Base-by-base conservation (phyloP, 2,113 vertebrate species). In the Antigone vipio region DNA sequence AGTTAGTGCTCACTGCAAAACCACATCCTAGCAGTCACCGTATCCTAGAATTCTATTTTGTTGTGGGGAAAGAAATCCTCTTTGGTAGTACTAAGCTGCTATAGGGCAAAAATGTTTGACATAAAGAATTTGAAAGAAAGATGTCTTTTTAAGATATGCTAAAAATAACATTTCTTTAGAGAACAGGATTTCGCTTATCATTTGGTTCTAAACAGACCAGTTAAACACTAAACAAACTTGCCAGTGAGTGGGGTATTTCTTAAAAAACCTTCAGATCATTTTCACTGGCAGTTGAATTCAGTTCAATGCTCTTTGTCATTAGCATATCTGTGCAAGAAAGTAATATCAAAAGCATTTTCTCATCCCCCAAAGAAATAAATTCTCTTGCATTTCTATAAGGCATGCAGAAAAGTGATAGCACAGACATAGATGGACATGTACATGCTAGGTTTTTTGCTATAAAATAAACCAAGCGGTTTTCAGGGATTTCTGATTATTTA, bases 1-100 rank as follows among this genome's bases (percentile, higher is more conserved):
- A 92, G 40, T 59, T 87, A 76, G 80, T 95, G 75, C 93, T 95
- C 94, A 83, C 81, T 95, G 86, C 50, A 97, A 96, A 97, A 95
- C 97, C 96, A 97, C 95, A 98, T 97, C 95, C 96, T 45, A 82
- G 86, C 6, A 69, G 81, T 87, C 84, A 93, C 73, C 3, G 1
- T 85, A 72, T 74, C 45, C 44, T 83, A 92, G 27, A 95, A 91
- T 83, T 56, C 35, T 66, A 66, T 95, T 97, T 95, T 97, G 45
- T 87, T 94, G 67, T 68, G 67, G 62, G 68, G 60, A 76, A 97
- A 55, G 35, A 95, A 94, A 89, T 92, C 26, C 49, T 88, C 32
- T 80, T 66, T 85, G 66, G 62, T 86, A 97, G 80, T 77, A 90
- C 79, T 50, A 85, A 94, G 80, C 69, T 91, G 77, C 71, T 88